These are phyloP conservation scores for Xylocampa areola DNA, from an alignment of 2,888 invertebrate species.

Conservation along the genomic window DNA sequence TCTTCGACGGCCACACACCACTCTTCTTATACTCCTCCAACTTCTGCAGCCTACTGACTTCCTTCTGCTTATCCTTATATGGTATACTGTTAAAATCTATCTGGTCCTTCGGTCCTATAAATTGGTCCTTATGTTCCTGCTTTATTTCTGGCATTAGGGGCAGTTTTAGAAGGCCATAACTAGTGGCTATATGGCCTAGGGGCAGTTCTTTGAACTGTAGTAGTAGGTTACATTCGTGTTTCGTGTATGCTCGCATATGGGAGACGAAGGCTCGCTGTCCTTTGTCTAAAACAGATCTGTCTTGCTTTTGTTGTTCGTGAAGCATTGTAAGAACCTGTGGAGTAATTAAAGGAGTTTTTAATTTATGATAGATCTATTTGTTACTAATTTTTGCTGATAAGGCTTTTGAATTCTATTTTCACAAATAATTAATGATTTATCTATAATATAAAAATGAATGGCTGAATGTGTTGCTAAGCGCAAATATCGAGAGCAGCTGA, in stretches of 20 bases:
- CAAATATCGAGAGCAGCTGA: too few species aligned
- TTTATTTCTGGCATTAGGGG: conserved; percentile 99
- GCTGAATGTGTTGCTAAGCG: too few species aligned
- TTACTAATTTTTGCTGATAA: too few species aligned
- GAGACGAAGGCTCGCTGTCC: conserved; percentile 98
- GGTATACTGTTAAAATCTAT: conserved; percentile 93
- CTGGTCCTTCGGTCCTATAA: conserved; percentile 84
- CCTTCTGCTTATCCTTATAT: conserved; percentile 94
- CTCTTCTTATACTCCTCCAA: conserved; percentile 92
- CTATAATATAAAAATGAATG: too few species aligned
- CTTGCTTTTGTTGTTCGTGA: conserved; percentile 91
- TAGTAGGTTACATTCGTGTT: conserved; percentile 98
- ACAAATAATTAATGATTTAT: too few species aligned
- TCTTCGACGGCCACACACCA: conserved; percentile 93
- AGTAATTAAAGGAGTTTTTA: conserved; percentile 2
- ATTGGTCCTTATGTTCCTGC: conserved; percentile 87
- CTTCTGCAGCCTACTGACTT: conserved; percentile 93
- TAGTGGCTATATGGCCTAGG: conserved; percentile 93
- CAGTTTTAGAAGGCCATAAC: conserved; percentile 96
- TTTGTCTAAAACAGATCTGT: conserved; percentile 95
- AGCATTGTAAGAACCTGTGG: conserved; percentile 89
- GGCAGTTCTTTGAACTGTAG: conserved; percentile 96
- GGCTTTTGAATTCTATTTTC: too few species aligned
- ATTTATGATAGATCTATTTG: too few species aligned
- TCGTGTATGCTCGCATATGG: conserved; percentile 97